Evolutionary conservation across 2,113 vertebrate genomes (phyloP).

Genomic region (Uropsilus gracilis): DNA sequence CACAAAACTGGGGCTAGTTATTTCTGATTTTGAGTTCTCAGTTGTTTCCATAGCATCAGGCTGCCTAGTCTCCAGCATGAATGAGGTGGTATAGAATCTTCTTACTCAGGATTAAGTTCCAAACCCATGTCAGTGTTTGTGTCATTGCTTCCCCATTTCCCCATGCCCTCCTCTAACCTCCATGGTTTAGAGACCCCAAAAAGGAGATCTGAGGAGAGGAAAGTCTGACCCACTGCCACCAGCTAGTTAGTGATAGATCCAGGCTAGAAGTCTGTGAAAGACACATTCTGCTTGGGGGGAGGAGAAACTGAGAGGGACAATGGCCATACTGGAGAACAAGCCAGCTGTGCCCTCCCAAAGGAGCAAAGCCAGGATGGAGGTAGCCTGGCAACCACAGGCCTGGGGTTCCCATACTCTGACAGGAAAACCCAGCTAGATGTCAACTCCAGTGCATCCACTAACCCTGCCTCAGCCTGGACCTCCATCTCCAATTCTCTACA

Average conservation of each 20-base stretch:
- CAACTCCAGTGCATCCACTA: background rate
- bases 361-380: background rate
- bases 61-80: background rate
- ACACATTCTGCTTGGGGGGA: slow-evolving; percentile 66
- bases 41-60: background rate
- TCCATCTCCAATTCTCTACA: too few species aligned
- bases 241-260: background rate
- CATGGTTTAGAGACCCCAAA: background rate
- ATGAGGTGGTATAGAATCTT: background rate
- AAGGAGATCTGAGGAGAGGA: background rate
- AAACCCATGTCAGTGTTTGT: background rate
- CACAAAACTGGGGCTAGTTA: background rate
- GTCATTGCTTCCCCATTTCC: background rate
- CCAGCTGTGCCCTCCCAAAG: background rate
- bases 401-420: background rate
- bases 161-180: background rate
- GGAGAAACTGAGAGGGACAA: background rate
- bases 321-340: background rate
- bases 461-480: background rate
- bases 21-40: background rate
- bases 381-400: background rate
- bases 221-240: too few species aligned
- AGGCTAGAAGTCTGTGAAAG: background rate
- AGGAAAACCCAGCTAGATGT: background rate
- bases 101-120: background rate